Conservation (phyloP, 2,888 invertebrate species). For the Apotomis turbidana region DNA sequence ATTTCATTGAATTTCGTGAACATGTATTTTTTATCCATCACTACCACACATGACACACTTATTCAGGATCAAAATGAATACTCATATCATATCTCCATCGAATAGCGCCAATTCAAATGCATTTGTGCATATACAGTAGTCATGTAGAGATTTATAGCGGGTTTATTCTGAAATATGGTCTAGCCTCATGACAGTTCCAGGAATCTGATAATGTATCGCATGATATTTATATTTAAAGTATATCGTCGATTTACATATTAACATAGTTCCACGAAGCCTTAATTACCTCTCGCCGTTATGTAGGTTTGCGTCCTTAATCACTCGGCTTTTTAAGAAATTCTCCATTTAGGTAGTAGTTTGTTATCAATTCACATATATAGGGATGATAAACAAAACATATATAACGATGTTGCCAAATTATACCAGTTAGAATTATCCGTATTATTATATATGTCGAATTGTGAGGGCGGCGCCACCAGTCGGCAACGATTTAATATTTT, state of each 20-base stretch:
- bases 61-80: not conserved
- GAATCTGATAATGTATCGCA: constrained; percentile 22
- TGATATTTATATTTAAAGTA: constrained; percentile 2
- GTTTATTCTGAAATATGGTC: constrained; percentile 28
- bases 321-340: constrained; percentile 3
- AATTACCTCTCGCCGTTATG: not conserved
- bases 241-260: constrained; percentile 28
- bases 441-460: no score
- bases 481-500: no score
- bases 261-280: constrained; percentile 21
- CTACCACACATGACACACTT: not conserved
- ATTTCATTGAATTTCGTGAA: not conserved
- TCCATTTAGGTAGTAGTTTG: no score
- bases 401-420: no score
- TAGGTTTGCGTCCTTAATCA: constrained; percentile 16
- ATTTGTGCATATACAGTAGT: not conserved
- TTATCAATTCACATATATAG: no score
- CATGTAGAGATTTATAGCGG: constrained; percentile 15
- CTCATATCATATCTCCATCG: not conserved
- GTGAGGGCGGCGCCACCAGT: no score
- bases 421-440: no score
- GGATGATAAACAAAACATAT: no score
- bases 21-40: not conserved
- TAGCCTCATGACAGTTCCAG: constrained; percentile 22
- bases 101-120: not conserved